Base-by-base conservation (phyloP, 2,797 vertebrate species). In the Epinephelus coioides region DNA sequence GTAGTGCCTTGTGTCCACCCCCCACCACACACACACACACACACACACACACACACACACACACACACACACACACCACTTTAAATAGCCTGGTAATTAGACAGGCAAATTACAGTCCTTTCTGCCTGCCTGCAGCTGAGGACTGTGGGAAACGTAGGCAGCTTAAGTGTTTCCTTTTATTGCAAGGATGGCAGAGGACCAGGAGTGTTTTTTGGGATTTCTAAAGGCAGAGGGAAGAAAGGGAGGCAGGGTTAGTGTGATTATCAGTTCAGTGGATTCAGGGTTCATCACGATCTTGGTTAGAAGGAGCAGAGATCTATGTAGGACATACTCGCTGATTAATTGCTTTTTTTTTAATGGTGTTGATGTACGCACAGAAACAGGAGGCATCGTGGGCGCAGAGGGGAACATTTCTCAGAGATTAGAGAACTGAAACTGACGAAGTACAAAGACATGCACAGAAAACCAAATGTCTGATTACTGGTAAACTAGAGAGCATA, bases 141-240 rank as follows among this genome's bases (percentile, higher is more conserved):
- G 88, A 91, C 86, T 90, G 91, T 91, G 92, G 92, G 92, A 92
- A 93, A 93, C 89, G 86, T 90, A 91, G 90, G 90, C 91, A 86
- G 84, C 84, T 84, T 83, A 88, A 91, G 89, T 88, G 87, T 76
- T 88, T 86, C 82, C 80, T 90, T 70, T 93, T 93, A 88, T 88
- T 81, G 59, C 69, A 8, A 4, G 1, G 66, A 63, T 88, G 86
- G 74, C 88, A 76, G 49, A 75, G 68, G 47, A 87, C 86, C 88
- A 89, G 64, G 62, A 75, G 79, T 10, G 68, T 27, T 77, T 73
- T 65, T 46, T 49, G 6, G 43, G 43, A 55, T 81, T 84, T 85
- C 68, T 78, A 78, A 85, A 89, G 78, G 55, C 64, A 46, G 6
- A 69, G 72, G 18, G 10, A 54, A 40, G 25, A 62, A 68, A 61